These are phyloP conservation scores for Branchipolynoe longqiensis DNA, from an alignment of 2,888 invertebrate genomes.

Conservation along the genomic window DNA sequence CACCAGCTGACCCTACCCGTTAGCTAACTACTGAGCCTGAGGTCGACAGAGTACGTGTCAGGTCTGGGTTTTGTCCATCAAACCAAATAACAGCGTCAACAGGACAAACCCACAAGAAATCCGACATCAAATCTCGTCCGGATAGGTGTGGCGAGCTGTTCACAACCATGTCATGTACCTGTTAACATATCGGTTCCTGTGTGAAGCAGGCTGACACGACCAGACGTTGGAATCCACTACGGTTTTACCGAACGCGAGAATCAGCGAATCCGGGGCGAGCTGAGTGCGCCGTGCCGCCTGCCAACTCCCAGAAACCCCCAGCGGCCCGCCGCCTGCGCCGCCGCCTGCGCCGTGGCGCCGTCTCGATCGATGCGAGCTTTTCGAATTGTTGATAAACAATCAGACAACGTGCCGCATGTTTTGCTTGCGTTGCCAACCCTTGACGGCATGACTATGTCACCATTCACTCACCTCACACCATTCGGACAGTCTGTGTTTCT, in stretches of 20 bases:
- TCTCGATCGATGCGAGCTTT: slow-evolving; percentile 38
- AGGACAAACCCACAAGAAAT: background rate
- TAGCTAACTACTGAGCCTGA: background rate
- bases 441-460: background rate
- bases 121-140: background rate
- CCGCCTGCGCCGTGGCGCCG: background rate
- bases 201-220: too few species aligned
- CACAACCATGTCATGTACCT: too few species aligned
- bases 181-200: slow-evolving; percentile 4
- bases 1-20: background rate
- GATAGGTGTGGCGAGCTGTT: too few species aligned
- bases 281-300: background rate
- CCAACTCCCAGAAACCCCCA: slow-evolving; percentile 12
- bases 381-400: slow-evolving; percentile 53
- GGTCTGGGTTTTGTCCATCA: too few species aligned
- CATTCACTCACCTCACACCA: background rate
- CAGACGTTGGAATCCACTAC: background rate
- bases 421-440: background rate
- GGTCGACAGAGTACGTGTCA: slow-evolving; percentile 2
- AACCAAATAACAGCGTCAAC: too few species aligned
- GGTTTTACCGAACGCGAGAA: background rate
- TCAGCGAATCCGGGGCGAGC: background rate
- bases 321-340: background rate
- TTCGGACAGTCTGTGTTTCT: too few species aligned
- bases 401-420: background rate